Base-by-base conservation (phyloP, 2,113 vertebrate genomes). In the Ptyas mucosa region DNA sequence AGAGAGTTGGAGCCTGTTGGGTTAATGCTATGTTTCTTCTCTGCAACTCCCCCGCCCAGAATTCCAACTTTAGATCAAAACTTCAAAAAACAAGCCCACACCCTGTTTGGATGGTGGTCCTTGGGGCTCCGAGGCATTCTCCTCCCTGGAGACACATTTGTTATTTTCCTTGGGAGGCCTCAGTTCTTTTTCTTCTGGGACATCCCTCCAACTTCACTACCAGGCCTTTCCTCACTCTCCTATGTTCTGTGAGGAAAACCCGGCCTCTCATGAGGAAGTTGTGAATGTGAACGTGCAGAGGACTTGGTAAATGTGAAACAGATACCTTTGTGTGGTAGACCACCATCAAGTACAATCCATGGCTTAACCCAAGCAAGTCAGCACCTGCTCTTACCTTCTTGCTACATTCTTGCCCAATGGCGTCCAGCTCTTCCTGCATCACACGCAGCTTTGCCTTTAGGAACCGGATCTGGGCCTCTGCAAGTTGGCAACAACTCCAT, bases 401-500 rank as follows among this genome's bases (percentile, higher is more conserved):
- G 94, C 96, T 98, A 96, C 96, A 98, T 93, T 99, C 98, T 95
- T 96, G 95, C 8, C 98, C 96, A 64, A 98, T 54, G 24, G 95
- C 98, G 95, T 98, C 98, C 95, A 99, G 91, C 93, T 99, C 98
- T 89, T 99, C 98, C 92, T 99, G 98, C 89, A 97, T 98, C 91
- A 99, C 98, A 92, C 95, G 97, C 85, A 99, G 96, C 95, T 98
- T 99, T 95, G 99, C 99, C 95, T 98, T 99, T 88, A 99, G 96
- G 97, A 99, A 98, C 93, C 98, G 98, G 91, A 98, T 98, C 95
- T 99, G 98, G 95, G 98, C 98, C 94, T 99, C 99, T 98, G 98
- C 95, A 94, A 97, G 97, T 10, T 93, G 92, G 96, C 69, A 94
- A 94, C 94, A 57, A 9, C 94, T 88, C 49, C 9, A 93, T 87